Conservation (phyloP, 2,797 vertebrate species). For the Ctenosaura bakeri region DNA sequence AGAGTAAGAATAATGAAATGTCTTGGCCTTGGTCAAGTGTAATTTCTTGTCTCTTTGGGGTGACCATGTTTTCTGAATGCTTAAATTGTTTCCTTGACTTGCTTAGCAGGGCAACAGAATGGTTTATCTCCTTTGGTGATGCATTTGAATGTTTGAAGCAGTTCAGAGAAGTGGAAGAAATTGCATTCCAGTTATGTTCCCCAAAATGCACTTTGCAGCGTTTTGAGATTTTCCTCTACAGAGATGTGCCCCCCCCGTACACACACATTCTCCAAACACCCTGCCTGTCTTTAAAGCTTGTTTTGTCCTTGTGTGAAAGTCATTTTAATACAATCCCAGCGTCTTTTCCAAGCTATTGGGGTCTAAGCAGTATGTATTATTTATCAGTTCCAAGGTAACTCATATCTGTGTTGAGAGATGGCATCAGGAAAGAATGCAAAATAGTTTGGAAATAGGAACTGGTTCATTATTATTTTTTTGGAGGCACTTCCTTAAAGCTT, state of each 20-base stretch:
- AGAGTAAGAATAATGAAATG: not conserved
- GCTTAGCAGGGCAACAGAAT: slow-evolving; percentile 41
- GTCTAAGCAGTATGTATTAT: slow-evolving; percentile 65
- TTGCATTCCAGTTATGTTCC: slow-evolving; percentile 46
- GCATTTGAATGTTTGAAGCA: slow-evolving; percentile 31
- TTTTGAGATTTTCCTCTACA: slow-evolving; percentile 37
- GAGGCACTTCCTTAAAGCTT: slow-evolving; percentile 19
- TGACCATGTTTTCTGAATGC: slow-evolving; percentile 50
- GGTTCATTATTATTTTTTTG: not conserved
- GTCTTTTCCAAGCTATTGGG: slow-evolving; percentile 46
- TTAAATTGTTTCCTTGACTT: slow-evolving; percentile 52
- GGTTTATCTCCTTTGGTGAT: slow-evolving; percentile 53
- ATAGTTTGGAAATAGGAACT: not conserved
- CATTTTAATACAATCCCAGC: slow-evolving; percentile 44
- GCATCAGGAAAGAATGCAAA: slow-evolving; percentile 18
- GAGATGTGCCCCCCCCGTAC: slow-evolving; percentile 36
- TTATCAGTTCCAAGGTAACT: slow-evolving; percentile 57
- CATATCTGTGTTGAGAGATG: slow-evolving; percentile 32
- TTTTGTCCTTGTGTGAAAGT: slow-evolving; percentile 70
- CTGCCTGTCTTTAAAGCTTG: slow-evolving; percentile 51
- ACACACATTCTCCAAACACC: not conserved
- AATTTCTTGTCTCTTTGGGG: slow-evolving; percentile 22
- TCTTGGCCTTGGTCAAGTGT: not conserved
- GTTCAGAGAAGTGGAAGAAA: slow-evolving; percentile 55
- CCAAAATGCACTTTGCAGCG: slow-evolving; percentile 48